Percentiles rank a stretch among this genome's conserved stretches.
Evolutionary conservation across 2,888 invertebrate species (phyloP).

Genomic region (Nineta flava): DNA sequence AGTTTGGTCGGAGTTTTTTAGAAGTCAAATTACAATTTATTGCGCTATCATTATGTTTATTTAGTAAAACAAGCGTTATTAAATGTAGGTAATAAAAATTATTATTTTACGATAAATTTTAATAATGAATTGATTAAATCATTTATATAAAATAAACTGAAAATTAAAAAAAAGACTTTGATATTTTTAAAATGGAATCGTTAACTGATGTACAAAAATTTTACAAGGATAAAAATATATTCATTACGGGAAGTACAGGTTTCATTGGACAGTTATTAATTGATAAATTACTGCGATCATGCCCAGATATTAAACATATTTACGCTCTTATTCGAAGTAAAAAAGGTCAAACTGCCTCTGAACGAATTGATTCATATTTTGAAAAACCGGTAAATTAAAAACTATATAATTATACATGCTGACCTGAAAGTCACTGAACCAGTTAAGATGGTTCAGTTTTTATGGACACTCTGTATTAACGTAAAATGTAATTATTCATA

Average conservation of each 20-base stretch:
- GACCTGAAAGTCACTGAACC: not conserved
- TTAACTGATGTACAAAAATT: conserved; percentile 38
- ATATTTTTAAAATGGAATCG: conserved; percentile 6
- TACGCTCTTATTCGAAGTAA: conserved; percentile 64
- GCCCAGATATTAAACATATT: conserved; percentile 53
- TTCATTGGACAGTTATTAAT: conserved; percentile 82
- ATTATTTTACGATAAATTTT: too few relatives aligned
- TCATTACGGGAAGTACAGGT: conserved; percentile 76
- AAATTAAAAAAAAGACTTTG: too few relatives aligned
- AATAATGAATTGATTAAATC: too few relatives aligned
- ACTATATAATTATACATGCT: not conserved
- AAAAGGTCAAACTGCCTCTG: conserved; percentile 43
- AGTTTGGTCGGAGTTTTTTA: too few relatives aligned
- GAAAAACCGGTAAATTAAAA: conserved; percentile 32
- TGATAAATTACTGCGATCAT: conserved; percentile 75
- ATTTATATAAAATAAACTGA: too few relatives aligned
- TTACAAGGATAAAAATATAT: conserved; percentile 49
- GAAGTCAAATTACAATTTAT: too few relatives aligned
- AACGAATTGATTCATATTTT: conserved; percentile 44
- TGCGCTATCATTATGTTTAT: too few relatives aligned
- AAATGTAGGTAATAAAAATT: too few relatives aligned
- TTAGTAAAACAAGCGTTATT: too few relatives aligned
- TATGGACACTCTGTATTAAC: not conserved
- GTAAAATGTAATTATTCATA: not conserved
- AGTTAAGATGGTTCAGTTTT: not conserved